These are phyloP conservation scores for Erebia aethiops DNA, from an alignment of 2,888 invertebrate species.

Conservation along the genomic window DNA sequence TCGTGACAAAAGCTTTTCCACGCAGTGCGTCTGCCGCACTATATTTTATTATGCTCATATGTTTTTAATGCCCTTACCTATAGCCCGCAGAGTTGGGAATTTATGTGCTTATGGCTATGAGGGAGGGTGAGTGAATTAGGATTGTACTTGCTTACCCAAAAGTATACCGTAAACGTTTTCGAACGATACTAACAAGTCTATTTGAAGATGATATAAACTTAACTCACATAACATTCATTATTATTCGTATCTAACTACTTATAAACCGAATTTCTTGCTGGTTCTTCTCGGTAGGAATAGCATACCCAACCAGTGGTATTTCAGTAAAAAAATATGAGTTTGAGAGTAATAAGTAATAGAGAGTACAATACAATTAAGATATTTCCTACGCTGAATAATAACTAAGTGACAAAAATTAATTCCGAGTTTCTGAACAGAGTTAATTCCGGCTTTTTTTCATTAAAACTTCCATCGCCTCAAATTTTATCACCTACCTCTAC, in stretches of 20 bases:
- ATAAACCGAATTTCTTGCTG: too few species aligned
- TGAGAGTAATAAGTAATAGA: too few species aligned
- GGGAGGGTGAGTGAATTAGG: not conserved
- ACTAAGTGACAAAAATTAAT: constrained; percentile 14
- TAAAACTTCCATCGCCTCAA: constrained; percentile 24
- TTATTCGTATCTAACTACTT: too few species aligned
- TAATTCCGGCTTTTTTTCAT: constrained; percentile 10
- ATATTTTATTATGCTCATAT: constrained; percentile 25
- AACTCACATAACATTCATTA: too few species aligned
- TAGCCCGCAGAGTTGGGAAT: constrained; percentile 1
- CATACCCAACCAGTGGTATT: too few species aligned
- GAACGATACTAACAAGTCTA: too few species aligned
- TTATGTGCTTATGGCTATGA: not conserved
- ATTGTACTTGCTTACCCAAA: not conserved
- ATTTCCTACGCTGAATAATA: constrained; percentile 3
- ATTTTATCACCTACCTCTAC: constrained; percentile 30
- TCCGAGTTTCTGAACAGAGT: constrained; percentile 7
- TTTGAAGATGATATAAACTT: too few species aligned
- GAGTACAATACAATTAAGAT: not conserved
- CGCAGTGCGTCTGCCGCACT: constrained; percentile 55
- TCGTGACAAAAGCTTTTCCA: constrained; percentile 69
- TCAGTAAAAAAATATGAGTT: too few species aligned
- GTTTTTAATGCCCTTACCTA: constrained; percentile 17
- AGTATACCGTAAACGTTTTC: not conserved
- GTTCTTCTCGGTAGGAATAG: too few species aligned